These are phyloP conservation scores for Loris lydekkerianus DNA, from an alignment of 2,797 vertebrate species.

Conservation along the genomic window DNA sequence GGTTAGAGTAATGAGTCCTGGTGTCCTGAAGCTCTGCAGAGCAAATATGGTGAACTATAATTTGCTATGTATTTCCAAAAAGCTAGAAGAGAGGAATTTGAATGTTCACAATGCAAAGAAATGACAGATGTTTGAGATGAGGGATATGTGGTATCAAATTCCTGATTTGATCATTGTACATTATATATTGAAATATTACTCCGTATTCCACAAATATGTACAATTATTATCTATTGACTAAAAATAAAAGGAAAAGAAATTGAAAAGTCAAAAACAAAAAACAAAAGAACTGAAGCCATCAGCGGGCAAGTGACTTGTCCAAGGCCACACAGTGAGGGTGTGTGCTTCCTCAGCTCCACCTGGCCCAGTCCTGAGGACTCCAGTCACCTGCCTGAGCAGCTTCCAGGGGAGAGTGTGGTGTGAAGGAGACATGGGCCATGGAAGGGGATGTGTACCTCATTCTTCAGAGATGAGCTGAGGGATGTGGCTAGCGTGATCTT, in stretches of 20 bases:
- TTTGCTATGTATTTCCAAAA: no score
- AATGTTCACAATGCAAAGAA: neutral
- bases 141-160: neutral
- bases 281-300: neutral
- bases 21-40: neutral
- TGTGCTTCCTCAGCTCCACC: neutral
- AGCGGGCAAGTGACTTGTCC: neutral
- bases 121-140: neutral
- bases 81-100: neutral
- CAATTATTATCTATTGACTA: neutral
- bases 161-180: neutral
- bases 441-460: neutral
- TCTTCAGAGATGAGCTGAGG: neutral
- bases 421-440: neutral
- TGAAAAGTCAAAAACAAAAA: neutral
- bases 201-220: neutral
- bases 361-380: neutral
- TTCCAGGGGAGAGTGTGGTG: neutral
- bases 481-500: neutral
- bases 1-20: neutral
- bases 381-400: neutral
- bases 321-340: neutral
- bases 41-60: neutral
- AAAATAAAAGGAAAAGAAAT: neutral
- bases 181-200: neutral